These are phyloP conservation scores for Champsocephalus gunnari DNA, from an alignment of 2,797 vertebrate species.

Conservation along the genomic window DNA sequence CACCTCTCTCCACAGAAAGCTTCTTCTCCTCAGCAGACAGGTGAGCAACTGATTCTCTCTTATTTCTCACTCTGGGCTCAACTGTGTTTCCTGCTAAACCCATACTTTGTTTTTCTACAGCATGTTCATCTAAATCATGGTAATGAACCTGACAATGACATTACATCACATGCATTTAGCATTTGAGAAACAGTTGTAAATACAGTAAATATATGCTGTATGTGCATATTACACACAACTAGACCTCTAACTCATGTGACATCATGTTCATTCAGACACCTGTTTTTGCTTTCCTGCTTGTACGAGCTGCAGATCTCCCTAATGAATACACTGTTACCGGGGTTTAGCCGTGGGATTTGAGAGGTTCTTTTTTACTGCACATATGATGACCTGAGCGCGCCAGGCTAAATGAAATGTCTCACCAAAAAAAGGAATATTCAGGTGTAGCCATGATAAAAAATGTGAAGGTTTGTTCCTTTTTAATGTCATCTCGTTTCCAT, in stretches of 20 bases:
- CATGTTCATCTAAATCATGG: not conserved
- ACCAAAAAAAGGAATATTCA: no score
- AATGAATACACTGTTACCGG: not conserved
- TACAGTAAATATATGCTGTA: not conserved
- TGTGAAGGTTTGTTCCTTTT: no score
- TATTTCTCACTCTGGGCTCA: not conserved
- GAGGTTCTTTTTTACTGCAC: not conserved
- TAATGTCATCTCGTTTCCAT: no score
- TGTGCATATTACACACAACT: not conserved
- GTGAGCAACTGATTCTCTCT: conserved; percentile 35
- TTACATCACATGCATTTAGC: no score
- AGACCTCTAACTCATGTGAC: not conserved
- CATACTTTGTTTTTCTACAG: not conserved
- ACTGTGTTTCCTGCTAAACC: not conserved
- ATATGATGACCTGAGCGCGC: not conserved
- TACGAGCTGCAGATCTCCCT: not conserved
- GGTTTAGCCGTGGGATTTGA: not conserved
- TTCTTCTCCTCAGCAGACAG: conserved; percentile 18
- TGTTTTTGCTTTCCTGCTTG: not conserved
- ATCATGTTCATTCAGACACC: not conserved
- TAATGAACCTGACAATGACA: not conserved
- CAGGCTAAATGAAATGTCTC: not conserved
- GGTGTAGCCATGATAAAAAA: no score
- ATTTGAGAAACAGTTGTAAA: no score
- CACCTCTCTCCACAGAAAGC: not conserved